A percentile compares a stretch with the other conserved stretches of the same genome.
Evolutionary conservation across 1,140 invertebrate species (phyloP).

Genomic region (Piezodorus guildinii): DNA sequence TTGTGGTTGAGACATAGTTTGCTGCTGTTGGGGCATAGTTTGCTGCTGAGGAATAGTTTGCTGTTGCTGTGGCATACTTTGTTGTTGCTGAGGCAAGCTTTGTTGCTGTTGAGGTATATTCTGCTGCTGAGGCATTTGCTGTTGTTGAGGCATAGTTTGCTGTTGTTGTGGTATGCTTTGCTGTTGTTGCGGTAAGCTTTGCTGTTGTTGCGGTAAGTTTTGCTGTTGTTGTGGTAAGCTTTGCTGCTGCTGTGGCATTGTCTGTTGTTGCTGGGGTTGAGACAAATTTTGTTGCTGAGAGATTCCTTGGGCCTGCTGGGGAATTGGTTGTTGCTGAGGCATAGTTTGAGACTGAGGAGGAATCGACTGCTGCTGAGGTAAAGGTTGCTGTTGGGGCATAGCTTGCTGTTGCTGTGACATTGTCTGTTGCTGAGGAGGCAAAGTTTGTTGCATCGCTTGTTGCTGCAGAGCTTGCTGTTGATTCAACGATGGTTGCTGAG

Average conservation of each 20-base stretch:
- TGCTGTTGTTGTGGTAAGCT: conserved; percentile 35
- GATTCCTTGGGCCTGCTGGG: conserved; percentile 39
- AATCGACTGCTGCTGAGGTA: conserved; percentile 21
- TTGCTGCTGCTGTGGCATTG: conserved; percentile 28
- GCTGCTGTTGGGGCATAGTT: conserved; percentile 21
- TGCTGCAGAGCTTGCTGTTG: conserved; percentile 17
- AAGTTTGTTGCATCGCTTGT: conserved; percentile 20
- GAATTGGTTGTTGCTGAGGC: conserved; percentile 33
- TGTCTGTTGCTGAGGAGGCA: conserved; percentile 20
- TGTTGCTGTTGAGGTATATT: conserved; percentile 21
- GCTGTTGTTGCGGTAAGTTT: neutral
- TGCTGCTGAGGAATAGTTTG: conserved; percentile 23
- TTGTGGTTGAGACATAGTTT: conserved; percentile 24
- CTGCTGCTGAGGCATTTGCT: conserved; percentile 26
- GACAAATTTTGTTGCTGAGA: conserved; percentile 27
- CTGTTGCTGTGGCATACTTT: conserved; percentile 24
- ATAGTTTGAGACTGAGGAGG: neutral
- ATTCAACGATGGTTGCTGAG: neutral
- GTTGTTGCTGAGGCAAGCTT: conserved; percentile 17
- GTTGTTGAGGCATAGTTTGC: conserved; percentile 35
- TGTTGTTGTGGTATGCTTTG: conserved; percentile 26
- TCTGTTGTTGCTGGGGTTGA: conserved; percentile 25
- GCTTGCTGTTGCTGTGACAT: conserved; percentile 26
- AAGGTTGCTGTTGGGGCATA: conserved; percentile 30
- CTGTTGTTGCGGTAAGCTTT: conserved; percentile 34